These are phyloP conservation scores for Rhincodon typus DNA, from an alignment of 2,797 vertebrate genomes.

Conservation along the genomic window DNA sequence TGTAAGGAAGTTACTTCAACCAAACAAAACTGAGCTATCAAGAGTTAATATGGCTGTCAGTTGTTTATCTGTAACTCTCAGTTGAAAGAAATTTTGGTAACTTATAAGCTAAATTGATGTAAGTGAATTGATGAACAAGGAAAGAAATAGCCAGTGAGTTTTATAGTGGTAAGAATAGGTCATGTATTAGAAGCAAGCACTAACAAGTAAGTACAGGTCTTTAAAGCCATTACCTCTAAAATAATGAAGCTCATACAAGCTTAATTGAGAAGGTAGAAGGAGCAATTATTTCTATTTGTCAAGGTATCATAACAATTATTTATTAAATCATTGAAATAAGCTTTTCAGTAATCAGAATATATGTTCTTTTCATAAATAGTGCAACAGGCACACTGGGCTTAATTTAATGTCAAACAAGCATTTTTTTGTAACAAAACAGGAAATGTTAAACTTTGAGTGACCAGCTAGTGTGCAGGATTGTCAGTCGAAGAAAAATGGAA, in stretches of 20 bases:
- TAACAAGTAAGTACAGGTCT: background rate
- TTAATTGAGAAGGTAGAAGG: background rate
- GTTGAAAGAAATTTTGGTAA: background rate
- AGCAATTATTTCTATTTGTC: no score
- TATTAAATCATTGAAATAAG: background rate
- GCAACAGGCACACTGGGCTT: background rate
- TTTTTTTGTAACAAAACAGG: background rate
- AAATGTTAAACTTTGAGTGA: background rate
- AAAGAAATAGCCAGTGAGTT: background rate
- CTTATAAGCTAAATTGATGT: background rate
- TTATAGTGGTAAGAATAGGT: background rate
- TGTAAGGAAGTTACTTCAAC: background rate
- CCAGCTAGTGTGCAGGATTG: background rate
- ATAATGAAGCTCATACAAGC: background rate
- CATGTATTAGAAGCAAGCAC: background rate
- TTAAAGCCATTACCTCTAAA: background rate
- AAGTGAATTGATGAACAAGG: background rate
- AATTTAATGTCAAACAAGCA: background rate
- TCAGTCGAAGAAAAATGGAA: background rate
- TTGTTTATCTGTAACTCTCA: background rate
- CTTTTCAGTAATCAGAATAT: background rate
- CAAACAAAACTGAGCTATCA: background rate
- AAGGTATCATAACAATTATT: background rate
- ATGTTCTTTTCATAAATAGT: background rate
- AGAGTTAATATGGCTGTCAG: background rate